phyloP scores from a whole-genome alignment of 2,113 vertebrate species.

The Columba livia region DNA sequence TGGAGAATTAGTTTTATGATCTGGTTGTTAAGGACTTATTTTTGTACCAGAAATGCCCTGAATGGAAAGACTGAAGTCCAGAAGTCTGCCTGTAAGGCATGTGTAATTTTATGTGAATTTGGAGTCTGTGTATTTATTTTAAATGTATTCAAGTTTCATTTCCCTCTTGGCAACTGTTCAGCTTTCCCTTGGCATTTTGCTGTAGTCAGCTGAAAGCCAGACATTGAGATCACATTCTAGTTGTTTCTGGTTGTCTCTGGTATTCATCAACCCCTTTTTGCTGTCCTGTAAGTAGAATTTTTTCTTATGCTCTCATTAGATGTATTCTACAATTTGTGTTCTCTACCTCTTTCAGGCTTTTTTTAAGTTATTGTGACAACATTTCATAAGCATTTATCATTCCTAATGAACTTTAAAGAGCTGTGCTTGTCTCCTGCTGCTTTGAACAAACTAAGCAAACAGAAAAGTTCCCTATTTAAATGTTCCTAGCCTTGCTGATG shows the following conservation, averaged over 20 bases:
- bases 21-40: not conserved
- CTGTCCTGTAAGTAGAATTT: not conserved
- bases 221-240: not conserved
- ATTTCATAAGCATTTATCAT: not conserved
- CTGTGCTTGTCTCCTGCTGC: not conserved
- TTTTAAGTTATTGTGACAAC: not conserved
- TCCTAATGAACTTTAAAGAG: not conserved
- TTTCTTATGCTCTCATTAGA: not conserved
- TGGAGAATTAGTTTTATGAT: not conserved
- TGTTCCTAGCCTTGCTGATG: not conserved
- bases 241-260: not conserved
- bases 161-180: constrained; percentile 11
- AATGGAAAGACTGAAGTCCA: not conserved
- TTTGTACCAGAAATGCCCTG: not conserved
- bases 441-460: not conserved
- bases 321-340: not conserved
- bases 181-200: not conserved
- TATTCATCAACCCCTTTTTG: not conserved
- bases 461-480: not conserved
- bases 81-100: not conserved
- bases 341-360: not conserved
- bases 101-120: not conserved
- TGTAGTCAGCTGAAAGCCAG: constrained; percentile 13
- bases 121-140: not conserved
- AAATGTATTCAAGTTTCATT: not conserved